Percentiles rank a stretch among this genome's conserved stretches.
phyloP scores from a whole-genome alignment of 2,888 invertebrate genomes.

The Eupithecia insigniata region DNA sequence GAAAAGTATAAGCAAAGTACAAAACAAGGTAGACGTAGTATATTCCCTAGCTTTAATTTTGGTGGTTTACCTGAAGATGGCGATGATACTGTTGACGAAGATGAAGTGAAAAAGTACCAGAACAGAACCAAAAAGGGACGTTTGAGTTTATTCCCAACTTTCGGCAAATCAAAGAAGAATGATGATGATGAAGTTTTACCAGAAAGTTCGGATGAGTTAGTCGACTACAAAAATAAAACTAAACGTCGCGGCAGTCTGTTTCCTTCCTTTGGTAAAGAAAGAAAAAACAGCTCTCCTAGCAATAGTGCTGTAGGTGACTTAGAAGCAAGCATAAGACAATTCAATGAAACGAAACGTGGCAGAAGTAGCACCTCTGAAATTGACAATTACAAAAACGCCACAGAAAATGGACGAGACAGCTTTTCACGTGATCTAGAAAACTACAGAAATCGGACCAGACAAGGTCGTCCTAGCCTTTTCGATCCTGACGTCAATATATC shows the following conservation, averaged over 20 bases:
- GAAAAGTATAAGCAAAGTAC: conserved; percentile 73
- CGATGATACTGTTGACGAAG: conserved; percentile 72
- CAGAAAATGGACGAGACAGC: conserved; percentile 53
- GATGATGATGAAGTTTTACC: conserved; percentile 72
- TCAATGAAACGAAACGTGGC: conserved; percentile 65
- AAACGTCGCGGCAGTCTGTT: conserved; percentile 69
- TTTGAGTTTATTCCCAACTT: conserved; percentile 74
- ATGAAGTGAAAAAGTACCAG: conserved; percentile 74
- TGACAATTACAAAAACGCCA: conserved; percentile 55
- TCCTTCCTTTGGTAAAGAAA: conserved; percentile 74
- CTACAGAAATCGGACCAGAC: conserved; percentile 71
- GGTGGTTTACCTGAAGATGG: conserved; percentile 67
- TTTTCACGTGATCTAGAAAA: conserved; percentile 67
- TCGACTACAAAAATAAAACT: conserved; percentile 76
- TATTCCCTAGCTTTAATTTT: conserved; percentile 76
- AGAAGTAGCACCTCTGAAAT: conserved; percentile 64
- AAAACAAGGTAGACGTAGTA: conserved; percentile 70
- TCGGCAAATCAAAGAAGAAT: conserved; percentile 68
- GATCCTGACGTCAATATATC: conserved; percentile 75
- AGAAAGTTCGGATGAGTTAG: conserved; percentile 76
- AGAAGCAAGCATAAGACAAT: conserved; percentile 74
- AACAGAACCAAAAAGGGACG: conserved; percentile 74
- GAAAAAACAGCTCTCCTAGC: conserved; percentile 66
- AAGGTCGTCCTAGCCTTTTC: conserved; percentile 76
- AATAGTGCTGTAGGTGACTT: conserved; percentile 65